Base-by-base conservation (phyloP, 2,888 invertebrate species). In the Epirrhoe alternata region DNA sequence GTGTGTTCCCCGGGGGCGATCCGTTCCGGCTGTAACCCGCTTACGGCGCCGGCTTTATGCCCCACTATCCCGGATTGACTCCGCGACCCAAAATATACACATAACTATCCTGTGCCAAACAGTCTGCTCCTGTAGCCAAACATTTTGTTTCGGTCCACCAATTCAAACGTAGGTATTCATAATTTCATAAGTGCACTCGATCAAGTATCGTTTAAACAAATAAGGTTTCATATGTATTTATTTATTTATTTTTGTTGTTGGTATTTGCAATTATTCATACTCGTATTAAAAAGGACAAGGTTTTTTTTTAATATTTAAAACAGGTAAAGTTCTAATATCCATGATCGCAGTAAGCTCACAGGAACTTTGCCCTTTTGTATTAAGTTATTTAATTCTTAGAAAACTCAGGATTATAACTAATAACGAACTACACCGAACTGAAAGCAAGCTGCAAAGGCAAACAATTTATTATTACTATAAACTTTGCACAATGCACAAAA, bases 11-110 rank as follows among this genome's bases (percentile, higher is more conserved):
- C 17, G 65, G 61, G 61, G 42, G 38, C 63, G 35, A 50, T 68
- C 57, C 68, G 73, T 66, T 68, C 68, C 71, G 70, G 61, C 51
- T 47, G 45, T 64, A 64, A 62, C 17, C 58, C 62, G 51, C 31
- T 56, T 38, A 49, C 24, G 16, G 0, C 33, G 17, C 2, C 38
- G 31, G 24, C 55, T 10, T 14, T 56, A 45, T 45, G 14, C 30
- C 30, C 56, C 63, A 57, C 57, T 57, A 57, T 57, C n/a, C 49
- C 52, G 16, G 57, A 57, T 63, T 63, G 52, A 52, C 17, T 57
- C n/a, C 3, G 14, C 12, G 30, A 51, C 24, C 51, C 24, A 3
- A 12, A 50, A 51, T 12, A 42, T 14, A 33, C n/a, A 42, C 47
- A 47, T 16, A 16, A 47, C 47, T 12, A 2, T 4, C 33, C 7